Base-by-base conservation (phyloP, 2,113 vertebrate species). In the Podiceps cristatus region DNA sequence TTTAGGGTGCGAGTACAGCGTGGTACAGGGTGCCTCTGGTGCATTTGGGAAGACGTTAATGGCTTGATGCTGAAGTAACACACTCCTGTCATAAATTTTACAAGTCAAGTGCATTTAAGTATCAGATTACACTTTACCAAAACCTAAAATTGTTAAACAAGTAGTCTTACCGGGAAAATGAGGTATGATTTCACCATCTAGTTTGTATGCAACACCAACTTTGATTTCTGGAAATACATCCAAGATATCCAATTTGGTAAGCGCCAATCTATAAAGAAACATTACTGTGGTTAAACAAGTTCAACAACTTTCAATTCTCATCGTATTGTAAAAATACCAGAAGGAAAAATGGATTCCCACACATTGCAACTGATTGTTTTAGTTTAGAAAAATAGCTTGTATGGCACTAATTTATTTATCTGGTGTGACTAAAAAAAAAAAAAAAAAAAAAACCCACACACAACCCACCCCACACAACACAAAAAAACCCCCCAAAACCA, bases 171-270 rank as follows among this genome's bases (percentile, higher is more conserved):
- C 99, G 99, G 99, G 99, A 94, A 99, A 99, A 98, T 99, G 98
- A 98, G 99, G 99, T 99, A 99, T 99, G 80, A 95, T 96, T 98
- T 99, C 98, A 91, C 98, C 98, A 97, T 99, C 97, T 86, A 99
- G 98, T 97, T 99, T 99, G 97, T 99, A 99, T 6, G 98, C 98
- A 92, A 99, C 95, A 53, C 99, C 99, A 94, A 99, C 98, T 99
- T 99, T 99, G 91, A 99, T 99, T 98, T 99, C 99, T 5, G 98
- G 60, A 95, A 99, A 98, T 93, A 99, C 98, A 89, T 99, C 99
- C 96, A 99, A 98, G 97, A 99, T 99, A 98, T 99, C 99, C 95
- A 99, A 98, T 98, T 99, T 99, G 97, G 99, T 99, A 96, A 99
- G 99, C 13, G 99, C 99, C 98, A 99, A 96, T 73, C 99, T 99